Percentiles rank a stretch among this genome's conserved stretches.
These are phyloP conservation scores for Ceratosolen solmsi DNA, from an alignment of 1,140 invertebrate genomes.

Conservation along the genomic window DNA sequence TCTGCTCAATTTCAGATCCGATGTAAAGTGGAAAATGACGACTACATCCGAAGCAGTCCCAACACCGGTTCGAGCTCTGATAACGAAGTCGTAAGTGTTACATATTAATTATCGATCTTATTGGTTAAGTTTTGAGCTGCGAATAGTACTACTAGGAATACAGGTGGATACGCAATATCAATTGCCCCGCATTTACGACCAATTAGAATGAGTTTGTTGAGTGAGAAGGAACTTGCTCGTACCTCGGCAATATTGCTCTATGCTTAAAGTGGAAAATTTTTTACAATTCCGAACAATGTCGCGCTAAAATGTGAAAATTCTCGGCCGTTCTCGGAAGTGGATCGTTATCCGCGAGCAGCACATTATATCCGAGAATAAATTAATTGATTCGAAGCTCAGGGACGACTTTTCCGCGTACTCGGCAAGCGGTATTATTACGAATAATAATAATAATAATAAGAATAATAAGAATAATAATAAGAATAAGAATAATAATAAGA, in stretches of 20 bases:
- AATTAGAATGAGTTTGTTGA: background rate
- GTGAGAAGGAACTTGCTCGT: background rate
- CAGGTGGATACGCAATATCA: background rate
- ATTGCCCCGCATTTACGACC: background rate
- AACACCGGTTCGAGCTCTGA: constrained; percentile 55
- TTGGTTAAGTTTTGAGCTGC: background rate
- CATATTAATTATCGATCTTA: background rate
- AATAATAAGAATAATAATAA: too few species aligned
- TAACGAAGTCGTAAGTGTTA: constrained; percentile 59
- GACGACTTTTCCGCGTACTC: too few species aligned
- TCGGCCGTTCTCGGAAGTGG: background rate
- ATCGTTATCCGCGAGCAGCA: background rate
- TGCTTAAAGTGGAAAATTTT: background rate
- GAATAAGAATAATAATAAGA: too few species aligned
- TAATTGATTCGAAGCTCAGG: too few species aligned
- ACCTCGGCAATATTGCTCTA: background rate
- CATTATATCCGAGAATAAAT: too few species aligned
- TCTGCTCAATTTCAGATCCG: constrained; percentile 49
- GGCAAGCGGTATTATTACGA: too few species aligned
- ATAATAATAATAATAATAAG: too few species aligned
- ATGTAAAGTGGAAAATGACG: constrained; percentile 57
- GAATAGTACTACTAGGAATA: background rate
- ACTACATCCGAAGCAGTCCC: constrained; percentile 56
- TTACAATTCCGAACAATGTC: background rate
- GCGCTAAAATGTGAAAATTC: background rate